Conservation (phyloP, 2,113 vertebrate genomes). For the Lampris megalopsis region DNA sequence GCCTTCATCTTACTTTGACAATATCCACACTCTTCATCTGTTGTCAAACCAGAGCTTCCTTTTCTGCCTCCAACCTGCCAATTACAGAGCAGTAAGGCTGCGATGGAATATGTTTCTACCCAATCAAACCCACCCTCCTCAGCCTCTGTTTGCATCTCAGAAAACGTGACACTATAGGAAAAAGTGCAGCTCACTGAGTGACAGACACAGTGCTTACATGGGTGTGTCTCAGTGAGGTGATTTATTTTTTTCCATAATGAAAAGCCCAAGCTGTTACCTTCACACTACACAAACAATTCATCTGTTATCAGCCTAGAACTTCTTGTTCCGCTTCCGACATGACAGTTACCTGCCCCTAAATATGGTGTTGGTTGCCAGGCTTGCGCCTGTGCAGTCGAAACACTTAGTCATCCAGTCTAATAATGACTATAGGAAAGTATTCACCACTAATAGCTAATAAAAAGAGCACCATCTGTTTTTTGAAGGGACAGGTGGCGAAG, state of each 20-base stretch:
- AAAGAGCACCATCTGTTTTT: conserved; percentile 67
- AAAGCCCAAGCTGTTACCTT: conserved; percentile 43
- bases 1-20: too few species aligned
- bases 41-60: too few species aligned
- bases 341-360: conserved; percentile 69
- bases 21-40: too few species aligned
- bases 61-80: too few species aligned
- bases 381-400: conserved; percentile 29
- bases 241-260: conserved; percentile 1
- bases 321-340: conserved; percentile 67
- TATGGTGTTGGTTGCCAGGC: conserved; percentile 51
- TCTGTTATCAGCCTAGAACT: conserved; percentile 61
- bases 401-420: conserved; percentile 71
- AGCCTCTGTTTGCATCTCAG: conserved; percentile 13
- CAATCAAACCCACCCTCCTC: background rate
- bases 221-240: background rate
- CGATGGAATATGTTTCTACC: too few species aligned
- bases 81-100: too few species aligned
- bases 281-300: conserved; percentile 48
- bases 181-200: conserved; percentile 46
- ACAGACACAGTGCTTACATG: background rate
- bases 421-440: conserved; percentile 62
- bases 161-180: conserved; percentile 58
- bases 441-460: conserved; percentile 68
- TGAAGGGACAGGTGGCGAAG: conserved; percentile 68